Base-by-base conservation (phyloP, 1,140 invertebrate species). In the Cepaea nemoralis region DNA sequence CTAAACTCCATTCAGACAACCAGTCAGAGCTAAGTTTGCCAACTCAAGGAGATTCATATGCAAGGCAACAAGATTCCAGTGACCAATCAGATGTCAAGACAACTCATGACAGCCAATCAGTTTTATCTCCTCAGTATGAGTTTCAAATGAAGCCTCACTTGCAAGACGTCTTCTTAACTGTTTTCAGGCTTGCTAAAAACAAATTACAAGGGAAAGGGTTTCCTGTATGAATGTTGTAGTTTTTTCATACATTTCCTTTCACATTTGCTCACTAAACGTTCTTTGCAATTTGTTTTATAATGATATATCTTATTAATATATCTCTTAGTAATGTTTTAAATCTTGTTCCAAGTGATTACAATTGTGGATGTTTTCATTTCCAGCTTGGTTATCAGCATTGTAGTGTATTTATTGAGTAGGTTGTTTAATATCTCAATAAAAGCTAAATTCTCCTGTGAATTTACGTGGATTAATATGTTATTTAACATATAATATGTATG, bases 201-300 rank as follows among this genome's bases (percentile, higher is more conserved):
- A 84, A 70, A 67, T 39, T 84, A 5, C 73, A 82, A 27, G 84
- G 84, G 27, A 76, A 75, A 48, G 87, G 87, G n/a, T 88, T 88
- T 71, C 77, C 80, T 1, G 48, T 85, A 5, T 86, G 66, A 71
- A 70, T 39, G 27, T 37, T 69, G n/a, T 14, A 67, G n/a, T 40
- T 33, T 39, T 22, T 8, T 37, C 19, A 39, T 77, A n/a, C 14
- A 59, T 59, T 37, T 77, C 37, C 2, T 39, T 33, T 0, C n/a
- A 31, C 27, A 73, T 37, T 71, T 77, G 0, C 48, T 50, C 31
- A 12, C 69, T 24, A 14, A n/a, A 67, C 8, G 3, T 55, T 55
- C 3, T 55, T 19, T 55, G 50, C 5, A 55, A 55, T 2, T 3
- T 55, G 5, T 55, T 55, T 22, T 24, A 22, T n/a, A n/a, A n/a